Evolutionary conservation across 2,113 vertebrate species (phyloP).

Genomic region (Austrofundulus limnaeus): DNA sequence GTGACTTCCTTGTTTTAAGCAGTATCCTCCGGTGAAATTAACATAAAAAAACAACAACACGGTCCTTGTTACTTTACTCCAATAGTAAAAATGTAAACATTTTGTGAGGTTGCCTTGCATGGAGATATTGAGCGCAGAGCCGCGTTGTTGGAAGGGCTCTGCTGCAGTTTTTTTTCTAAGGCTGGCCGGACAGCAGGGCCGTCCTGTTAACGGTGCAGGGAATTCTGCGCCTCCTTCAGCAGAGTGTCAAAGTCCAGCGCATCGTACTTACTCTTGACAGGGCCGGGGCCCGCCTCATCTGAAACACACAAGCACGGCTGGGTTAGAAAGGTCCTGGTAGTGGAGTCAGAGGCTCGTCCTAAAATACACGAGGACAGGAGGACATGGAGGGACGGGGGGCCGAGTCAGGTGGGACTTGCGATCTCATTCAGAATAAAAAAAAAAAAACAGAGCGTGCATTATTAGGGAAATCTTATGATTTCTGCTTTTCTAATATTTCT

Average conservation of each 20-base stretch:
- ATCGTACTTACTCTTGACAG: slow-evolving; percentile 96
- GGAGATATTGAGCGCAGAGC: slow-evolving; percentile 86
- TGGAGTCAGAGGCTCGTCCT: too few relatives aligned
- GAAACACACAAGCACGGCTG: neutral
- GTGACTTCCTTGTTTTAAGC: slow-evolving; percentile 59
- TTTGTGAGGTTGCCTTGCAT: slow-evolving; percentile 90
- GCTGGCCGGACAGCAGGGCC: slow-evolving; percentile 60
- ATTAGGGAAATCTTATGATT: neutral
- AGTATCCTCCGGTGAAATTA: slow-evolving; percentile 82
- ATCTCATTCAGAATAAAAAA: neutral
- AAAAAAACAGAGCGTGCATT: neutral
- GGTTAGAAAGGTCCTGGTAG: neutral
- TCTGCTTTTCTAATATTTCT: neutral
- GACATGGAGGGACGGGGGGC: too few relatives aligned
- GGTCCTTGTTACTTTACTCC: slow-evolving; percentile 79
- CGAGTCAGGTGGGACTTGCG: neutral
- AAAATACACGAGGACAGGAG: too few relatives aligned
- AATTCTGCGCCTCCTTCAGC: slow-evolving; percentile 97
- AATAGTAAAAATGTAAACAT: slow-evolving; percentile 99
- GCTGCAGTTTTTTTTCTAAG: slow-evolving; percentile 64
- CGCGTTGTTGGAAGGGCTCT: slow-evolving; percentile 35
- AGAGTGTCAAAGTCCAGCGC: slow-evolving; percentile 99
- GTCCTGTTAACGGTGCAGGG: slow-evolving; percentile 92
- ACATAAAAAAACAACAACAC: slow-evolving; percentile 60
- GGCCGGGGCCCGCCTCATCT: slow-evolving; percentile 87